These are phyloP conservation scores for Sorex araneus DNA, from an alignment of 2,113 vertebrate genomes.

Conservation along the genomic window DNA sequence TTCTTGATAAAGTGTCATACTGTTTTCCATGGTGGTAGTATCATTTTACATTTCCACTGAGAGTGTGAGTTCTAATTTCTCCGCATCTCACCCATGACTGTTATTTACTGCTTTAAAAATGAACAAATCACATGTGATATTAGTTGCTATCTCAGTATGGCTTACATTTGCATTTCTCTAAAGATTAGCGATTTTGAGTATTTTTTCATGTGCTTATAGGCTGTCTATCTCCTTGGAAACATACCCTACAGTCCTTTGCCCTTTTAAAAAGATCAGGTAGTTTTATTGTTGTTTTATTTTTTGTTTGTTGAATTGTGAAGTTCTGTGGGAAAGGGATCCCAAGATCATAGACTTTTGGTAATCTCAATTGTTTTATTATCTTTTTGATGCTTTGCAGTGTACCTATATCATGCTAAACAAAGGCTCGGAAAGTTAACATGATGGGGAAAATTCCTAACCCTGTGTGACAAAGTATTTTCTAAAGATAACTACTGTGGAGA, in stretches of 20 bases:
- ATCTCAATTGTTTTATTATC: background rate
- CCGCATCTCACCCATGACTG: conserved; percentile 5
- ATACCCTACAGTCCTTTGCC: background rate
- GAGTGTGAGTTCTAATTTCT: background rate
- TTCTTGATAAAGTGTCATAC: background rate
- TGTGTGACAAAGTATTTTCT: conserved; percentile 3
- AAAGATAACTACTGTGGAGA: conserved; percentile 23
- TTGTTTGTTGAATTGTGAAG: conserved; percentile 18
- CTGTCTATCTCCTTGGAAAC: background rate
- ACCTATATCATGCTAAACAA: background rate
- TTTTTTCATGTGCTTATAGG: background rate
- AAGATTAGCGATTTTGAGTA: background rate
- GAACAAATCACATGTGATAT: background rate
- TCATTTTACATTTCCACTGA: background rate
- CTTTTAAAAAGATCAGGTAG: background rate
- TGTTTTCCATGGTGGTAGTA: background rate
- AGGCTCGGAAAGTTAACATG: conserved; percentile 30
- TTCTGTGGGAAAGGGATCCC: conserved; percentile 22
- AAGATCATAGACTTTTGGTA: conserved; percentile 5
- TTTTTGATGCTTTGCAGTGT: conserved; percentile 29
- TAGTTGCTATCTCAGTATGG: background rate
- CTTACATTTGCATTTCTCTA: conserved; percentile 38
- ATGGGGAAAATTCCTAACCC: conserved; percentile 17
- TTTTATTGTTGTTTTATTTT: background rate
- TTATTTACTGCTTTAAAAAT: conserved; percentile 14